Percentiles rank a stretch among this genome's conserved stretches.
These are phyloP conservation scores for Amniataba percoides DNA, from an alignment of 2,797 vertebrate species.

Conservation along the genomic window DNA sequence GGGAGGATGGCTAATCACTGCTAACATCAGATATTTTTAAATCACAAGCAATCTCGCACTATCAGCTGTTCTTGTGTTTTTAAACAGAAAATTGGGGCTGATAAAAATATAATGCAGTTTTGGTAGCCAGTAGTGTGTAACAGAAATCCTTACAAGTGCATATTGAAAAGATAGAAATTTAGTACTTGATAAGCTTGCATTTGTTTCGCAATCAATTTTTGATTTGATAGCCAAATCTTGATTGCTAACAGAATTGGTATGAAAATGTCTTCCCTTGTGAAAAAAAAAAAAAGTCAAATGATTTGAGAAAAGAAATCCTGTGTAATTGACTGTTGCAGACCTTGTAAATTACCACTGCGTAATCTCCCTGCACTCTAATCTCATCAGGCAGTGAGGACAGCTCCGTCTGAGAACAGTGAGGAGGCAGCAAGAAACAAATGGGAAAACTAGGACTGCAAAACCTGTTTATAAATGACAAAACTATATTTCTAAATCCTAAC, in stretches of 20 bases:
- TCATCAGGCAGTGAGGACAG: slow-evolving; percentile 23
- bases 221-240: no score
- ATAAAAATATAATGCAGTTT: not conserved
- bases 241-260: not conserved
- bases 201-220: no score
- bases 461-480: not conserved
- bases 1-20: not conserved
- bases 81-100: not conserved
- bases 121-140: not conserved
- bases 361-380: slow-evolving; percentile 23
- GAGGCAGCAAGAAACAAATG: not conserved
- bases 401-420: not conserved
- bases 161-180: not conserved
- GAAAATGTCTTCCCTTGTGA: no score
- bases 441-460: not conserved
- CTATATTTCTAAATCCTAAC: not conserved
- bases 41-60: not conserved
- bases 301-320: not conserved
- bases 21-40: slow-evolving; percentile 10
- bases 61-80: not conserved
- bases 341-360: not conserved
- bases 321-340: not conserved
- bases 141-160: not conserved
- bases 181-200: not conserved
- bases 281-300: no score